Percentiles rank a stretch among this genome's conserved stretches.
phyloP scores from a whole-genome alignment of 2,113 vertebrate species.

The Gopherus evgoodei region DNA sequence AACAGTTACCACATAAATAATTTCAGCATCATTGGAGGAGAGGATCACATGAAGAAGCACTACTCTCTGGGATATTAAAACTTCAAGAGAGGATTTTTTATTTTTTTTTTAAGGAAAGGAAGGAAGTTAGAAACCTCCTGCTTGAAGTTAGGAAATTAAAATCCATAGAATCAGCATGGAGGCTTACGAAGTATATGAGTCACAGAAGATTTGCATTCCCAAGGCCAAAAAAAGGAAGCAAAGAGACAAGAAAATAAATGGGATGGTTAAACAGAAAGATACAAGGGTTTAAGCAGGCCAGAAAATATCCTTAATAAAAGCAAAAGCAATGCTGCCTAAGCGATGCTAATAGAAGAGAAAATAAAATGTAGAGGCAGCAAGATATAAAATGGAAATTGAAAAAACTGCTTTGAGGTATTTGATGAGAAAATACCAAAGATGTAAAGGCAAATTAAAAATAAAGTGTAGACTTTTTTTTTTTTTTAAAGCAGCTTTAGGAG shows the following conservation, averaged over 20 bases:
- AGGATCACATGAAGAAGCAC: constrained; percentile 49
- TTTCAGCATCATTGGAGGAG: constrained; percentile 47
- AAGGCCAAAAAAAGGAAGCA: constrained; percentile 12
- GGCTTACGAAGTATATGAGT: constrained; percentile 54
- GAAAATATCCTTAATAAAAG: not conserved
- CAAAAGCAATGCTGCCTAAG: not conserved
- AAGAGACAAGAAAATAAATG: constrained; percentile 40
- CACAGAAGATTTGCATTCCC: constrained; percentile 62
- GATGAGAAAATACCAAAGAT: not conserved
- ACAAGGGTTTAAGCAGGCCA: not conserved
- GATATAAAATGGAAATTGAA: constrained; percentile 13
- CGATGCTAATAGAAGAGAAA: not conserved
- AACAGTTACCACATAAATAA: constrained; percentile 60
- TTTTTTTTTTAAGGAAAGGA: constrained; percentile 39
- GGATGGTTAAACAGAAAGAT: not conserved
- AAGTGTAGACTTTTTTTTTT: not conserved
- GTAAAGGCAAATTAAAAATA: not conserved
- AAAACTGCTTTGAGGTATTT: not conserved
- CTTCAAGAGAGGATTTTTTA: constrained; percentile 53
- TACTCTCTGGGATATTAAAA: constrained; percentile 56
- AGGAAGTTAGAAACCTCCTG: constrained; percentile 72
- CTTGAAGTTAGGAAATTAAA: constrained; percentile 76
- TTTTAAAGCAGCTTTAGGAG: not conserved
- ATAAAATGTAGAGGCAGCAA: not conserved
- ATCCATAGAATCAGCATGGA: constrained; percentile 70